Base-by-base conservation (phyloP, 2,888 invertebrate genomes). In the Branchipolynoe longqiensis region DNA sequence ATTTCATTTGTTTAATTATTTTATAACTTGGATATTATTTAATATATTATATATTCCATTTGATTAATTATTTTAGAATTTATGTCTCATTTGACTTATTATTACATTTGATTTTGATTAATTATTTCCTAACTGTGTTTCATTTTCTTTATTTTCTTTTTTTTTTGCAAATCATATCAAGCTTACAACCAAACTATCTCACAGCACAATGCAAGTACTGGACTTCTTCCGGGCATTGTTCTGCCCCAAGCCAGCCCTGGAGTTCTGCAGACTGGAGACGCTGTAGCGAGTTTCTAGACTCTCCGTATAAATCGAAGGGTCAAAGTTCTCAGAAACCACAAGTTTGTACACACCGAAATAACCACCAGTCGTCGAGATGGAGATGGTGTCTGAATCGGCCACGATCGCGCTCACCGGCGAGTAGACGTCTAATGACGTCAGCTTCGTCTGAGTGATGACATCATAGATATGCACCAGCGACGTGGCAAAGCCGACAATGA, bases 261-360 rank as follows among this genome's bases (percentile, higher is more conserved):
- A 78, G 22, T 41, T 48, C 18, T 78, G 78, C 28, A 78, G 28
- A 78, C 78, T 78, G 28, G 78, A 78, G 1, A 78, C 48, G 48
- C 78, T 78, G 25, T 78, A 78, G 28, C 78, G 78, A 78, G 31
- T 78, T 25, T 78, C 78, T 33, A 78, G 28, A 78, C 78, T 78
- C 25, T 78, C 78, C 25, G 78, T 48, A 31, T 78, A 78, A 25
- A 78, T 48, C 8, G 78, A 78, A 4, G 78, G 78, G 48, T 78
- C 78, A 78, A 78, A 78, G 48, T 41, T 48, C 54, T 78, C 78
- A 14, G 78, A 78, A 8, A 78, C 78, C 22, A 78, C 48, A 6
- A 78, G 48, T 28, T 25, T 78, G 28, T 78, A 78, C 12, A 78
- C 78, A 1, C 78, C 78, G 25, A 78, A 78, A 25, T 78, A 78